Evolutionary conservation across 2,113 vertebrate species (phyloP).

Genomic region (Xenus cinereus): DNA sequence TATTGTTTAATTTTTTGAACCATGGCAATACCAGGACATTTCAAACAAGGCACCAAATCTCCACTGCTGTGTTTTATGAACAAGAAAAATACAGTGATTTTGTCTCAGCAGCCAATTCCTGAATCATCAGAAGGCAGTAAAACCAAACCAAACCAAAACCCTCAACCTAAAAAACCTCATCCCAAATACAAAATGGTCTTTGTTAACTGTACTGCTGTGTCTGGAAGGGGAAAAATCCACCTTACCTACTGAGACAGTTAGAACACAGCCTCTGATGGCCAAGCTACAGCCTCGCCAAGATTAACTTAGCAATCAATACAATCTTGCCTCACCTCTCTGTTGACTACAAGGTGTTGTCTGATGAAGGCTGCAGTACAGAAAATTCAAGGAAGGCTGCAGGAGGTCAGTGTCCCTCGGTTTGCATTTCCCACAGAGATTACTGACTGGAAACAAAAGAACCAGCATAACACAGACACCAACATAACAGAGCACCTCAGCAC

Average conservation of each 20-base stretch:
- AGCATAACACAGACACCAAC: background rate
- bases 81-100: background rate
- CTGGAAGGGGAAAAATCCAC: background rate
- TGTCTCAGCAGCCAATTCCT: background rate
- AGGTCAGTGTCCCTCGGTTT: slow-evolving; percentile 71
- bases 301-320: background rate
- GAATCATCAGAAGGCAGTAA: background rate
- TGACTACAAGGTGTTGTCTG: slow-evolving; percentile 79
- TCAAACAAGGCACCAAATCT: background rate
- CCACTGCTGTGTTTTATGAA: background rate
- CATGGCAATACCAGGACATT: background rate
- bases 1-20: background rate
- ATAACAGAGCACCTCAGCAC: background rate
- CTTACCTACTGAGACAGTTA: background rate
- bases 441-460: slow-evolving; percentile 75
- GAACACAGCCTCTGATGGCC: background rate
- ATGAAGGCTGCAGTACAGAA: slow-evolving; percentile 87
- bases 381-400: slow-evolving; percentile 88
- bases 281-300: background rate
- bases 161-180: background rate
- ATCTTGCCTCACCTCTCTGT: slow-evolving; percentile 82
- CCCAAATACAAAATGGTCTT: background rate
- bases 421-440: slow-evolving; percentile 84
- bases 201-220: background rate
- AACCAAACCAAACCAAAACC: background rate